Percentiles rank a stretch among this genome's conserved stretches.
Conservation (phyloP, 2,113 vertebrate species). For the Chaetops frenatus region DNA sequence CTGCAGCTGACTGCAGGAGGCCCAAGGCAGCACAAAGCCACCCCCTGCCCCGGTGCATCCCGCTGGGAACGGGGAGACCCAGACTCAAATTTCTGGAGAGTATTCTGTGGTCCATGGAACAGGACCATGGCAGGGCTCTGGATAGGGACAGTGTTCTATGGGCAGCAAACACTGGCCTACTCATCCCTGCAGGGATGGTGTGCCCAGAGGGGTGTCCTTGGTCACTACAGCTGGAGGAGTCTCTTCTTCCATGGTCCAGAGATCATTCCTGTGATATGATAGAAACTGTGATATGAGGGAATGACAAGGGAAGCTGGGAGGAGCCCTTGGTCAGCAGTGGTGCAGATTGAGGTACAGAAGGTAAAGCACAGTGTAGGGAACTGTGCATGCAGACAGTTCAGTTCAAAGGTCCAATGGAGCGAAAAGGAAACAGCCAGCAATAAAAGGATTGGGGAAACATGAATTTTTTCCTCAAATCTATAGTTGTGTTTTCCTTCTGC, state of each 20-base stretch:
- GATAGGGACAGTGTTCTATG: accelerated
- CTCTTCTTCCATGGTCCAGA: neutral
- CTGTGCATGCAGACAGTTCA: neutral
- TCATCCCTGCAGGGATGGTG: too few relatives aligned
- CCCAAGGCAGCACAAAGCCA: neutral
- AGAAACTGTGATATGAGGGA: neutral
- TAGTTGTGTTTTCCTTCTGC: neutral
- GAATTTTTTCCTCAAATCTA: neutral
- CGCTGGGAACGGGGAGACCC: accelerated
- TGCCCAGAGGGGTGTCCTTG: neutral
- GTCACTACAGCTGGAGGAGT: accelerated
- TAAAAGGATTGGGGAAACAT: neutral
- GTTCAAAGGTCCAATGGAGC: neutral
- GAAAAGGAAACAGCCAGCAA: neutral
- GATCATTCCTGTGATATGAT: neutral
- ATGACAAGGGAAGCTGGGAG: neutral
- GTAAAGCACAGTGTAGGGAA: neutral
- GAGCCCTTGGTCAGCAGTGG: too few relatives aligned
- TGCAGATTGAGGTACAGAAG: neutral
- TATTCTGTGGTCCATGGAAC: accelerated
- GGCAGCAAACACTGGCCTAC: neutral
- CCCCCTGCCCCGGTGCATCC: accelerated
- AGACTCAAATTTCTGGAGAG: neutral
- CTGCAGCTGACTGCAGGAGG: neutral
- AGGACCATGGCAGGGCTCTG: neutral